Conservation (phyloP, 2,113 vertebrate genomes). For the Isichthys henryi region DNA sequence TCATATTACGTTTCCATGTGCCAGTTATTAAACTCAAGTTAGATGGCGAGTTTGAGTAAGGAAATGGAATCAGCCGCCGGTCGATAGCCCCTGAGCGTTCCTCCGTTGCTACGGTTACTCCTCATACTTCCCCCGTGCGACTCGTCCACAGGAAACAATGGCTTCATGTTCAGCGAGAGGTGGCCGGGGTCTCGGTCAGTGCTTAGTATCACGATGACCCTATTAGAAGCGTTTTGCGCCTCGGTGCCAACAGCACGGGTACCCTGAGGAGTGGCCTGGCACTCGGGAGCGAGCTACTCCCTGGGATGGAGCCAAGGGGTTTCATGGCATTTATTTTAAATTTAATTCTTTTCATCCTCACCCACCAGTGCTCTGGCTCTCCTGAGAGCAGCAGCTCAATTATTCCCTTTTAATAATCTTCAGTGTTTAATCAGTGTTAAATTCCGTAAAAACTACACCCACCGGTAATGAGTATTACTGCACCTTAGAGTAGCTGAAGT, state of each 20-base stretch:
- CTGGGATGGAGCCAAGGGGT: not conserved
- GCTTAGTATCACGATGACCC: not conserved
- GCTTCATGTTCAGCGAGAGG: not conserved
- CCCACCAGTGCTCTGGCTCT: not conserved
- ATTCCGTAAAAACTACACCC: not conserved
- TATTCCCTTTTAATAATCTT: not conserved
- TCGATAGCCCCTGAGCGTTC: not conserved
- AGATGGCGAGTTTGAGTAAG: not conserved
- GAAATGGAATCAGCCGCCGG: not conserved
- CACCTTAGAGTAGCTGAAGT: not conserved
- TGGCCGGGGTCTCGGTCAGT: not conserved
- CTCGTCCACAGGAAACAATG: not conserved
- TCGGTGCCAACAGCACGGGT: not conserved
- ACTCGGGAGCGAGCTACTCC: not conserved
- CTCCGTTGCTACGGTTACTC: slow-evolving; percentile 13
- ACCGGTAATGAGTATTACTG: not conserved
- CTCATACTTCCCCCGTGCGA: not conserved
- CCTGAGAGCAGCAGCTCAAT: not conserved
- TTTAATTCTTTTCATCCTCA: not conserved
- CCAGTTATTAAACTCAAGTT: not conserved
- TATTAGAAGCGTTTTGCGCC: not conserved
- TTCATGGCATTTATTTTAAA: not conserved
- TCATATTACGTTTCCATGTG: not conserved
- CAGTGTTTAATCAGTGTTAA: not conserved
- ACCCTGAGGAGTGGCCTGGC: not conserved